A percentile compares a stretch with the other conserved stretches of the same genome.
phyloP scores from a whole-genome alignment of 2,113 vertebrate species.

The Equus quagga region DNA sequence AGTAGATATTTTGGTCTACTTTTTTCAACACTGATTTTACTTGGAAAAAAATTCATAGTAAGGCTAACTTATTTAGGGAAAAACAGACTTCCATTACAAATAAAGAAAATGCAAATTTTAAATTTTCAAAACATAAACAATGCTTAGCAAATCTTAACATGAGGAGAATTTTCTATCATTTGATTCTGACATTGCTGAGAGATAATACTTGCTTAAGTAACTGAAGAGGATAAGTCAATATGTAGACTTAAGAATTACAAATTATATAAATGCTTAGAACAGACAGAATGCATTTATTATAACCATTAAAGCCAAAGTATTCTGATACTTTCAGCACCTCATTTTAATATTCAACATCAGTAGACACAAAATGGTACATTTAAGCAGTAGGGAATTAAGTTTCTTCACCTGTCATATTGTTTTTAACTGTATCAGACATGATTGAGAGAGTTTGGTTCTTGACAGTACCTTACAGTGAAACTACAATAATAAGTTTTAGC shows the following conservation, averaged over 20 bases:
- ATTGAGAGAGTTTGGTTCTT: not conserved
- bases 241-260: not conserved
- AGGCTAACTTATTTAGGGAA: slow-evolving; percentile 42
- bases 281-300: not conserved
- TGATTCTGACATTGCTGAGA: slow-evolving; percentile 10
- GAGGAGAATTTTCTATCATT: slow-evolving; percentile 40
- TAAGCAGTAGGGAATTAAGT: not conserved
- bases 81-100: slow-evolving; percentile 34
- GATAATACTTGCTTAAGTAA: slow-evolving; percentile 44
- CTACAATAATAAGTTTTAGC: not conserved
- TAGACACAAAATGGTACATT: not conserved
- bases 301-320: not conserved
- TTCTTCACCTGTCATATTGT: not conserved
- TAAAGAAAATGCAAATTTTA: slow-evolving; percentile 4
- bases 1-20: not conserved
- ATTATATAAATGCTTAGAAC: not conserved
- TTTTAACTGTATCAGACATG: not conserved
- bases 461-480: not conserved
- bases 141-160: slow-evolving; percentile 55
- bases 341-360: not conserved
- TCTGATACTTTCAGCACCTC: not conserved
- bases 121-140: slow-evolving; percentile 61
- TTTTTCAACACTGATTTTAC: slow-evolving; percentile 32
- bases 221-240: slow-evolving; percentile 37
- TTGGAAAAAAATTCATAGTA: slow-evolving; percentile 9